Evolutionary conservation across 92 coral and sea anemone genomes (phyloP).

Genomic region (Actinernus sp.): DNA sequence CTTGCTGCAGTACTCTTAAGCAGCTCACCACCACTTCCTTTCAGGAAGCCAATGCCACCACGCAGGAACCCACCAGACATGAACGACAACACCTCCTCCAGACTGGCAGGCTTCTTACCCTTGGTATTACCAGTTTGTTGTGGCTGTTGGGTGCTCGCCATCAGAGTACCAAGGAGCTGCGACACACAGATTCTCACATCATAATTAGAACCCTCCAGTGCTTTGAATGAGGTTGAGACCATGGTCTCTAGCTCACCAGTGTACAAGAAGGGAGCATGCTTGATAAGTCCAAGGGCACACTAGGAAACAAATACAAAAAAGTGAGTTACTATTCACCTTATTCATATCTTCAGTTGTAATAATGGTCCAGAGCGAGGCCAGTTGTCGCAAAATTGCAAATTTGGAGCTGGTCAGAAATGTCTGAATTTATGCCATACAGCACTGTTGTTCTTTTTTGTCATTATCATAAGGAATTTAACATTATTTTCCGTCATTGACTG

Average conservation of each 20-base stretch:
- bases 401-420: no score
- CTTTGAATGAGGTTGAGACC: conserved; percentile 87
- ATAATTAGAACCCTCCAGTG: conserved; percentile 95
- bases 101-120: conserved; percentile 63
- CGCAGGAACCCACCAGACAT: conserved; percentile 98
- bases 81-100: conserved; percentile 85
- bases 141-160: conserved; percentile 92
- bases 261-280: conserved; percentile 91
- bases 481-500: no score
- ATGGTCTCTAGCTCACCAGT: conserved; percentile 88
- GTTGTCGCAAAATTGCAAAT: no score
- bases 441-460: no score
- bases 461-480: no score
- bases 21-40: conserved; percentile 93
- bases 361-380: no score
- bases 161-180: conserved; percentile 84
- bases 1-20: conserved; percentile 89
- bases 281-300: conserved; percentile 93
- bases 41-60: conserved; percentile 97
- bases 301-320: conserved; percentile 15
- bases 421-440: no score
- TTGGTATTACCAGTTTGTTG: conserved; percentile 61
- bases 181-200: conserved; percentile 97
- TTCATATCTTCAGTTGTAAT: no score
- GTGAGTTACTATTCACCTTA: background rate